Base-by-base conservation (phyloP, 2,888 invertebrate genomes). In the Glaucopsyche alexis region DNA sequence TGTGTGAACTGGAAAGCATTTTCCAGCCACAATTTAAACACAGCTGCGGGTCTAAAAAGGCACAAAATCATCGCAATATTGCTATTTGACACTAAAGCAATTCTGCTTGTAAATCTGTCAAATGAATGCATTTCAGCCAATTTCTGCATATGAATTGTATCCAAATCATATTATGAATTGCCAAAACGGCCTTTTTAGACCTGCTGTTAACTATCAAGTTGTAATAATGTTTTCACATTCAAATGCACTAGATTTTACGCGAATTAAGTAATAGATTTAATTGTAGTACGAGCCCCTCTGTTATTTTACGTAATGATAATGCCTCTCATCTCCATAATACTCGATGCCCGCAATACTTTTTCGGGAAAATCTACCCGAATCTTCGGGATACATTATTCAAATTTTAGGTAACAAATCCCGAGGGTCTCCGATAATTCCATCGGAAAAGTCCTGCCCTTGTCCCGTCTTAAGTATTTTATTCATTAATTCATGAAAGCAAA, bases 401-500 rank as follows among this genome's bases (percentile, higher is more conserved):
- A 72, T 72, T 72, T 72, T 50, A 11, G 55, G 70, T 70, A 71
- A 71, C 71, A 72, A 74, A 73, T 72, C 71, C 70, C 42, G 66
- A 49, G 70, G 72, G 76, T 77, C 75, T 75, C 76, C 73, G 72
- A 74, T 73, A 75, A 76, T 76, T 75, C 76, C 74, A 71, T 74
- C 19, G 73, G 70, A 72, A 75, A 74, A 66, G 70, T 65, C 69
- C 29, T 19, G 45, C 11, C 67, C 67, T 16, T 19, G 45, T 66
- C 66, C 74, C 73, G 71, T 71, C 71, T 40, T 70, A 75, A 75
- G 76, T 77, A 72, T 77, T 77, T 73, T 75, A 75, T 77, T 78
- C 76, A 79, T 77, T 77, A 75, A 78, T 79, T 74, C 73, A 76
- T 73, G 72, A 74, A 76, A 76, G 75, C 73, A 74, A 75, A 77